A percentile compares a stretch with the other conserved stretches of the same genome.
Conservation (phyloP, 2,113 vertebrate species). For the Rattus rattus region DNA sequence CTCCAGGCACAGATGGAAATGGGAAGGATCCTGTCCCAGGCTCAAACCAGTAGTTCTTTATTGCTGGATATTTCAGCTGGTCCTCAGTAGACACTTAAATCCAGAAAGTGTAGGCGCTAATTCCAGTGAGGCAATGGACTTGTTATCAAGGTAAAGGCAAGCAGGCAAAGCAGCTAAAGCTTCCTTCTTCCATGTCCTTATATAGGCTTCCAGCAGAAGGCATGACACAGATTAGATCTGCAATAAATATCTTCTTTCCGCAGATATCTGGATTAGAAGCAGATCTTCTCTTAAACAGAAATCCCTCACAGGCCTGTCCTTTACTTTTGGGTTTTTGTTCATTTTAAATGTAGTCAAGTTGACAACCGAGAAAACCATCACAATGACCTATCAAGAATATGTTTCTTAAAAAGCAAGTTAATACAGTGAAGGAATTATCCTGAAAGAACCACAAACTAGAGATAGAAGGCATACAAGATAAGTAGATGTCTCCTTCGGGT, state of each 20-base stretch:
- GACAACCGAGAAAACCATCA: background rate
- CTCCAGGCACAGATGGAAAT: too few relatives aligned
- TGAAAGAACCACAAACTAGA: background rate
- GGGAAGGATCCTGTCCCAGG: too few relatives aligned
- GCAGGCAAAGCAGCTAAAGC: background rate
- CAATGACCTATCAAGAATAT: background rate
- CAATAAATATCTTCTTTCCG: too few relatives aligned
- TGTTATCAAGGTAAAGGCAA: background rate
- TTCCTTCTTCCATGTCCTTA: background rate
- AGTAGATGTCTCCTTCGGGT: background rate
- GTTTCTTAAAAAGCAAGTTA: background rate
- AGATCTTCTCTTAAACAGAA: background rate
- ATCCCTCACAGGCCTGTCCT: background rate
- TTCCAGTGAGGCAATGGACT: background rate
- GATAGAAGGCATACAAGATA: background rate
- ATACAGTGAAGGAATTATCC: background rate
- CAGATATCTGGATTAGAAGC: background rate
- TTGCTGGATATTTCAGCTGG: background rate
- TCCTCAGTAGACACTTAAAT: background rate
- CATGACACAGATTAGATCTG: background rate
- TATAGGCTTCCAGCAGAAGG: background rate
- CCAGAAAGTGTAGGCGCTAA: background rate
- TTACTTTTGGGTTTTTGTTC: background rate
- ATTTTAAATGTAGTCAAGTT: background rate
- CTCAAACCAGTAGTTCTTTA: background rate